These are phyloP conservation scores for Dascillus cervinus DNA, from an alignment of 2,888 invertebrate species.

Conservation along the genomic window DNA sequence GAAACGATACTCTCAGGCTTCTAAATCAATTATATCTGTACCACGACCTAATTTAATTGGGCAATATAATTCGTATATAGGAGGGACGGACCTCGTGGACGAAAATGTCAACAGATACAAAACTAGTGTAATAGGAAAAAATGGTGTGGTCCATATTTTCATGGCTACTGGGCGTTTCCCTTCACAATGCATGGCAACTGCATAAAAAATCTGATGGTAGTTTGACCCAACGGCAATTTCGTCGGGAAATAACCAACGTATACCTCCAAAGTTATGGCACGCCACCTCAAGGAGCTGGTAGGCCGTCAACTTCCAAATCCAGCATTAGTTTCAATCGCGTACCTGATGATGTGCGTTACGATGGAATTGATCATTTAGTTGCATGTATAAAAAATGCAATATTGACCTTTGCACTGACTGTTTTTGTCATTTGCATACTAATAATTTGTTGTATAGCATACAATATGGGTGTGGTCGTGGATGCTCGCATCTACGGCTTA, in stretches of 20 bases:
- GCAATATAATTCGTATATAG: constrained; percentile 23
- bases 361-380: too few relatives aligned
- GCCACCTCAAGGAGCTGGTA: constrained; percentile 9
- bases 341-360: constrained; percentile 16
- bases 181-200: constrained; percentile 14
- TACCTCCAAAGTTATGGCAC: constrained; percentile 10
- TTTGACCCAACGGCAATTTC: constrained; percentile 9
- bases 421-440: constrained; percentile 10
- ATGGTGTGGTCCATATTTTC: constrained; percentile 18
- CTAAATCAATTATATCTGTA: constrained; percentile 17
- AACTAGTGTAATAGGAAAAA: constrained; percentile 20
- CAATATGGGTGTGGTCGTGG: too few relatives aligned
- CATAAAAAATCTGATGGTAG: constrained; percentile 4
- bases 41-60: constrained; percentile 15
- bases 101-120: constrained; percentile 16
- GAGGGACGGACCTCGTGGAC: constrained; percentile 20
- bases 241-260: constrained; percentile 6
- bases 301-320: constrained; percentile 9
- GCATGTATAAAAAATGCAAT: constrained; percentile 19
- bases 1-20: constrained; percentile 13
- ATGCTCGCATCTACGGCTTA: too few relatives aligned
- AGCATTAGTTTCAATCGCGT: constrained; percentile 13
- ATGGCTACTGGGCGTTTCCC: constrained; percentile 12
- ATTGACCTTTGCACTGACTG: constrained; percentile 17
- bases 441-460: too few relatives aligned